Conservation (phyloP, 2,797 vertebrate genomes). For the Petrocephalus sullivani region DNA sequence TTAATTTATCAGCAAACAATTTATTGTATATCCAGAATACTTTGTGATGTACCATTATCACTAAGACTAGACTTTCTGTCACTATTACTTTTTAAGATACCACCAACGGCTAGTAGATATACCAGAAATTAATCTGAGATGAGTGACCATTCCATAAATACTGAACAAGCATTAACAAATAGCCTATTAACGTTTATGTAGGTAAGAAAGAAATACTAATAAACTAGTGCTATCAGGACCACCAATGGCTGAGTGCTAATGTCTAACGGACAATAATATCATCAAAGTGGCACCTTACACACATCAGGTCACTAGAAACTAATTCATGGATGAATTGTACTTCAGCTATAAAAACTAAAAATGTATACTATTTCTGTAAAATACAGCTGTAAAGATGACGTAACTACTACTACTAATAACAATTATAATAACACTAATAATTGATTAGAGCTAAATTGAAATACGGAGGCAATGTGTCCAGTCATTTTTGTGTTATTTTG, state of each 20-base stretch:
- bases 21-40: not conserved
- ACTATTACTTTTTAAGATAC: not conserved
- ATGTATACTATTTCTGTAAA: not conserved
- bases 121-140: not conserved
- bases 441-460: not conserved
- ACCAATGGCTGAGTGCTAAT: not conserved
- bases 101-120: not conserved
- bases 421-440: not conserved
- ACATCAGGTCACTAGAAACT: not conserved
- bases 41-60: not conserved
- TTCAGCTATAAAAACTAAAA: not conserved
- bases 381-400: not conserved
- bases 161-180: not conserved
- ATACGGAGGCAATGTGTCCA: not conserved
- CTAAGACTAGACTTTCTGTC: not conserved
- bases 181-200: not conserved
- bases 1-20: not conserved
- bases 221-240: not conserved
- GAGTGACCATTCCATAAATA: not conserved
- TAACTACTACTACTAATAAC: not conserved
- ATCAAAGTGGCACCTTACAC: not conserved
- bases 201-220: not conserved
- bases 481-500: not conserved
- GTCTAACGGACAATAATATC: not conserved
- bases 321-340: not conserved